Conservation (phyloP, 1,140 invertebrate species). For the Mactra quadrangularis region DNA sequence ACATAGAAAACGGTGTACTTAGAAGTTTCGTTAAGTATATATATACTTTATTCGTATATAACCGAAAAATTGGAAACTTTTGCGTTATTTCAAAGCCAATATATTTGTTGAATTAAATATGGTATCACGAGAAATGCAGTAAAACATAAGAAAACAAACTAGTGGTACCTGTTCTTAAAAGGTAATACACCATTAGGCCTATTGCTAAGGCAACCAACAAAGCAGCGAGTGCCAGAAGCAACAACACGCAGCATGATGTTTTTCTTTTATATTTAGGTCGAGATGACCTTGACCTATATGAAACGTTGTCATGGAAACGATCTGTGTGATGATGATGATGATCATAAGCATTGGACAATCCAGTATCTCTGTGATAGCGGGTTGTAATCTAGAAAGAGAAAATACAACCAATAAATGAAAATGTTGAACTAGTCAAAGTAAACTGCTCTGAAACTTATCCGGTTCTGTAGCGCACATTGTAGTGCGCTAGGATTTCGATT, state of each 20-base stretch:
- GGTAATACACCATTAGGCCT: conserved; percentile 36
- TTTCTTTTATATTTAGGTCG: neutral
- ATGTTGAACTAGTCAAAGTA: no score
- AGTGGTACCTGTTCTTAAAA: conserved; percentile 13
- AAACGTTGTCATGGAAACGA: conserved; percentile 9
- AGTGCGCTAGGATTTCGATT: no score
- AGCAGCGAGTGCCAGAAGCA: conserved; percentile 20
- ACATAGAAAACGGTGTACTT: no score
- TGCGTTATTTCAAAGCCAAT: no score
- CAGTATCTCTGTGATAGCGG: conserved; percentile 13
- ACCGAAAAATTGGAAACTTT: no score
- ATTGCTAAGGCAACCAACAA: conserved; percentile 27
- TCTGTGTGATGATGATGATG: neutral
- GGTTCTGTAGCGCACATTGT: no score
- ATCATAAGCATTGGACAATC: conserved; percentile 13
- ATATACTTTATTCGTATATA: no score
- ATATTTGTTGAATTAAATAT: no score
- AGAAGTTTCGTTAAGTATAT: no score
- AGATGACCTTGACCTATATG: conserved; percentile 26
- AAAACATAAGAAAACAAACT: neutral
- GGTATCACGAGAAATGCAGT: no score
- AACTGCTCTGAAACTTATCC: no score
- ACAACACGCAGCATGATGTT: neutral
- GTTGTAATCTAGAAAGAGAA: neutral
- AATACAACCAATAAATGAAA: no score